Conservation (phyloP, 2,888 invertebrate species). For the Rutpela maculata region DNA sequence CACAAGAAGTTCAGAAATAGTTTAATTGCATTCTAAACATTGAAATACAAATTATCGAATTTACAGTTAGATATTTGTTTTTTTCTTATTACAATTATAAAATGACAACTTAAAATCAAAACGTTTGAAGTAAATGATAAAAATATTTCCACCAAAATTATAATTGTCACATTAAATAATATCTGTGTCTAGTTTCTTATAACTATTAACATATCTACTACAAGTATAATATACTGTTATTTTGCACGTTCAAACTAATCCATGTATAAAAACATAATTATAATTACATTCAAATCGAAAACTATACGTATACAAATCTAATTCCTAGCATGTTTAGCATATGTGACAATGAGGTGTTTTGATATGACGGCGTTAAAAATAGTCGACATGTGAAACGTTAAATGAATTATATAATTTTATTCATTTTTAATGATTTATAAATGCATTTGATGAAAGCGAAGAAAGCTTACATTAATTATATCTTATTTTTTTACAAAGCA, state of each 20-base stretch:
- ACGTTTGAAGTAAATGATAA: no score
- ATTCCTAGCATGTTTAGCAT: not conserved
- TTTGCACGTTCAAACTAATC: not conserved
- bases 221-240: not conserved
- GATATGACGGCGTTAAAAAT: not conserved
- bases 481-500: not conserved
- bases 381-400: not conserved
- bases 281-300: not conserved
- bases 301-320: not conserved
- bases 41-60: no score
- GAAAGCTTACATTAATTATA: conserved; percentile 8
- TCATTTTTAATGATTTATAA: conserved; percentile 1
- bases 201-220: not conserved
- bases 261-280: not conserved
- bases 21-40: no score
- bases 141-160: no score
- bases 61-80: no score
- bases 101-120: no score
- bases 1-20: no score
- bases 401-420: conserved; percentile 10
- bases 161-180: no score
- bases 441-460: not conserved
- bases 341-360: not conserved
- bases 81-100: no score
- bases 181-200: no score